Percentiles rank a stretch among this genome's conserved stretches.
These are phyloP conservation scores for Chelonoidis abingdonii DNA, from an alignment of 2,113 vertebrate genomes.

Conservation along the genomic window DNA sequence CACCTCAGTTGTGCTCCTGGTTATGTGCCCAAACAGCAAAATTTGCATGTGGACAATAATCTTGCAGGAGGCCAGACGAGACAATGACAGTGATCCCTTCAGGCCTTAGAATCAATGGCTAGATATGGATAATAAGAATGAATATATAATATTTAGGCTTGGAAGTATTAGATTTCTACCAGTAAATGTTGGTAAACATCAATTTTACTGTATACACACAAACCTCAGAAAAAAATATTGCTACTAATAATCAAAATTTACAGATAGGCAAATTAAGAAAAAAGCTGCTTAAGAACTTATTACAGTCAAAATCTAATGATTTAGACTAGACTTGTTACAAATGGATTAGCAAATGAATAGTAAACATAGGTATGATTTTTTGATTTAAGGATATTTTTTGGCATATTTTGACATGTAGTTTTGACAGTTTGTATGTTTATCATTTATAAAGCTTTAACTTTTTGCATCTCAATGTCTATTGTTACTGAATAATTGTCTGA, in stretches of 20 bases:
- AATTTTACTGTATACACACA: not conserved
- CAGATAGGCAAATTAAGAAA: not conserved
- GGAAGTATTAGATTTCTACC: not conserved
- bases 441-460: not conserved
- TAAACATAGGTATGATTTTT: not conserved
- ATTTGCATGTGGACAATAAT: not conserved
- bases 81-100: not conserved
- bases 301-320: not conserved
- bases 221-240: not conserved
- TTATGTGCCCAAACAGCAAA: not conserved
- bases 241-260: not conserved
- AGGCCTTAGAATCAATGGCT: not conserved
- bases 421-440: not conserved
- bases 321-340: not conserved
- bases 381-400: not conserved
- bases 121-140: not conserved
- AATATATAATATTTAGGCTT: not conserved
- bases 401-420: not conserved
- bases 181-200: not conserved
- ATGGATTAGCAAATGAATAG: not conserved
- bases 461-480: not conserved
- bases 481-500: not conserved
- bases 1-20: rapidly evolving
- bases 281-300: not conserved
- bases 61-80: not conserved